Conservation (phyloP, 1,140 invertebrate genomes). For the Magallana angulata region DNA sequence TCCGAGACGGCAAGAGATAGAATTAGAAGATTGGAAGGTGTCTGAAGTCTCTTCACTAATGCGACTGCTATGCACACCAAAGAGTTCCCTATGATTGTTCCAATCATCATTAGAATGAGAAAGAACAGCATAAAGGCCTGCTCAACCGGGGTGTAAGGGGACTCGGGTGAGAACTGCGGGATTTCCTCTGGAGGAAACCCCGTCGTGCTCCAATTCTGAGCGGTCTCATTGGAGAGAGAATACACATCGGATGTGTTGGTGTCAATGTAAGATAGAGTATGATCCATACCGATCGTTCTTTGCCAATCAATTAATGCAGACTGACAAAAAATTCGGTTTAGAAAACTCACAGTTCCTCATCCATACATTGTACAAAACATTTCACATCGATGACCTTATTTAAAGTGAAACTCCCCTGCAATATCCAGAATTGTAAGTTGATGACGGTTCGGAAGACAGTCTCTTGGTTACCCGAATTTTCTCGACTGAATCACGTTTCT, state of each 20-base stretch:
- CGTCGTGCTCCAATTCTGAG: neutral
- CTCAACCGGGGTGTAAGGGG: slow-evolving; percentile 66
- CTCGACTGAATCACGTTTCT: neutral
- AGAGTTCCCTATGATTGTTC: slow-evolving; percentile 79
- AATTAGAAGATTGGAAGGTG: slow-evolving; percentile 86
- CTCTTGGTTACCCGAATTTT: neutral
- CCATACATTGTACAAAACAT: no score
- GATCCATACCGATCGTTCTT: neutral
- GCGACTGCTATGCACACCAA: slow-evolving; percentile 81
- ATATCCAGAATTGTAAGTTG: no score
- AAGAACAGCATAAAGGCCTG: slow-evolving; percentile 72
- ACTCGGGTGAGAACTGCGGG: slow-evolving; percentile 24
- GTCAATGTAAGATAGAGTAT: neutral
- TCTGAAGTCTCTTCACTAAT: slow-evolving; percentile 80
- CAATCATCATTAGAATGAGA: slow-evolving; percentile 76
- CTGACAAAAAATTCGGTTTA: no score
- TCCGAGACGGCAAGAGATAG: slow-evolving; percentile 87
- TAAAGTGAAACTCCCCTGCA: no score
- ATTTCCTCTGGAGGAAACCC: neutral
- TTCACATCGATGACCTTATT: no score
- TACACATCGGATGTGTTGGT: neutral
- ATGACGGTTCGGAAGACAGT: neutral
- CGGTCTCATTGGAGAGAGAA: neutral
- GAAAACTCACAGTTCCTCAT: no score
- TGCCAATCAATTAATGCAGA: no score